A percentile compares a stretch with the other conserved stretches of the same genome.
Conservation (phyloP, 2,888 invertebrate genomes). For the Microplitis manilae region DNA sequence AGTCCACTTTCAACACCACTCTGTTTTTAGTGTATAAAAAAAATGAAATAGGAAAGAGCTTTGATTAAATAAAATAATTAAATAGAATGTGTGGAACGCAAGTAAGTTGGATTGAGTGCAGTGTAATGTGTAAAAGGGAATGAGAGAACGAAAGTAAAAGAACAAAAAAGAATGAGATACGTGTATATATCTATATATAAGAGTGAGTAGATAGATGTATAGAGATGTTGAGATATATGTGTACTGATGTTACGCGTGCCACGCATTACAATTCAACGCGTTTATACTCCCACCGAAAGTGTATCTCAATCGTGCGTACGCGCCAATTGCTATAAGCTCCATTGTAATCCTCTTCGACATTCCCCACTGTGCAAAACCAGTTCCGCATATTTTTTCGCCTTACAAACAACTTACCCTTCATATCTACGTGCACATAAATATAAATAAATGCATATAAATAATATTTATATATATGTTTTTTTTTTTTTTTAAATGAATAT, state of each 20-base stretch:
- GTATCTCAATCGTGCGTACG: conserved; percentile 39
- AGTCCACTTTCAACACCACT: no score
- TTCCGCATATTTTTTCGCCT: conserved; percentile 37
- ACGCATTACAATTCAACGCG: conserved; percentile 65
- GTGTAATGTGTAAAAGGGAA: neutral
- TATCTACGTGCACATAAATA: neutral
- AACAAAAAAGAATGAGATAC: conserved; percentile 13
- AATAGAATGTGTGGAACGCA: conserved; percentile 5
- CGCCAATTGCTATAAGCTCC: conserved; percentile 32
- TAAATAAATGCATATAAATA: neutral
- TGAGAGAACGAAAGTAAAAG: neutral
- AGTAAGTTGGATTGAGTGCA: neutral
- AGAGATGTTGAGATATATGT: conserved; percentile 26
- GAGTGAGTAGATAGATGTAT: conserved; percentile 19
- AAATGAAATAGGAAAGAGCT: conserved; percentile 1
- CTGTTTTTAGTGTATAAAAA: no score
- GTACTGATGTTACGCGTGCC: conserved; percentile 56
- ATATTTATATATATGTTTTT: neutral
- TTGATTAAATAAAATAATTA: conserved; percentile 1
- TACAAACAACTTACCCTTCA: conserved; percentile 33
- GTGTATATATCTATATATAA: conserved; percentile 17
- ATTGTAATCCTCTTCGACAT: conserved; percentile 36
- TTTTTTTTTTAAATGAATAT: conserved; percentile 3
- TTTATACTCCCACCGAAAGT: conserved; percentile 55
- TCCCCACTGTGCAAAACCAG: conserved; percentile 32